Evolutionary conservation across 2,888 invertebrate species (phyloP).

Genomic region (Mylabris sibirica): DNA sequence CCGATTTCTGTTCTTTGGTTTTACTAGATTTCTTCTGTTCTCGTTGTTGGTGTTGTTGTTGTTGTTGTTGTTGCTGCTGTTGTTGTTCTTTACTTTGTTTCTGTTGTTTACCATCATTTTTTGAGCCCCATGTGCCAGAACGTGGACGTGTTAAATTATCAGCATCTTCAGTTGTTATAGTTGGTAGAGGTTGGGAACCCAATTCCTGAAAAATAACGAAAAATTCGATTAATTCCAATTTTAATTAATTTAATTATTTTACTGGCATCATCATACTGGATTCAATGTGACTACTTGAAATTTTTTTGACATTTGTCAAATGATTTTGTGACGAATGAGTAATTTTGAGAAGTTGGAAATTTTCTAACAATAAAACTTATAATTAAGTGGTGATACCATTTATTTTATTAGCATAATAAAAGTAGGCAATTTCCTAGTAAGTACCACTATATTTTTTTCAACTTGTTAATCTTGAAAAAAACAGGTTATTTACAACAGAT

Average conservation of each 20-base stretch:
- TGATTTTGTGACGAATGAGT: too few relatives aligned
- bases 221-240: conserved; percentile 12
- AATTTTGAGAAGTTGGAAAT: background rate
- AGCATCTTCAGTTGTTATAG: conserved; percentile 63
- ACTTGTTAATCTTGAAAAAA: background rate
- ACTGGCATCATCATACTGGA: background rate
- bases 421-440: background rate
- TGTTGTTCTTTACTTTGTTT: conserved; percentile 47
- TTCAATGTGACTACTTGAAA: background rate
- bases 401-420: background rate
- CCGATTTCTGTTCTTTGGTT: conserved; percentile 45
- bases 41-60: conserved; percentile 40
- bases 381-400: background rate
- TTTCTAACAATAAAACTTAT: background rate
- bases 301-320: conserved; percentile 4
- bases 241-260: background rate
- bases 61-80: conserved; percentile 33
- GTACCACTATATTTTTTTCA: background rate
- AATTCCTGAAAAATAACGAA: conserved; percentile 63
- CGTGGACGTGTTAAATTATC: conserved; percentile 64
- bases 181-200: conserved; percentile 70
- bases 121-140: conserved; percentile 71
- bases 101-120: conserved; percentile 49
- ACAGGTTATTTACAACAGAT: background rate
- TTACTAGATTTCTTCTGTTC: conserved; percentile 32